Conservation (phyloP, 2,888 invertebrate genomes). For the Erannis defoliaria region DNA sequence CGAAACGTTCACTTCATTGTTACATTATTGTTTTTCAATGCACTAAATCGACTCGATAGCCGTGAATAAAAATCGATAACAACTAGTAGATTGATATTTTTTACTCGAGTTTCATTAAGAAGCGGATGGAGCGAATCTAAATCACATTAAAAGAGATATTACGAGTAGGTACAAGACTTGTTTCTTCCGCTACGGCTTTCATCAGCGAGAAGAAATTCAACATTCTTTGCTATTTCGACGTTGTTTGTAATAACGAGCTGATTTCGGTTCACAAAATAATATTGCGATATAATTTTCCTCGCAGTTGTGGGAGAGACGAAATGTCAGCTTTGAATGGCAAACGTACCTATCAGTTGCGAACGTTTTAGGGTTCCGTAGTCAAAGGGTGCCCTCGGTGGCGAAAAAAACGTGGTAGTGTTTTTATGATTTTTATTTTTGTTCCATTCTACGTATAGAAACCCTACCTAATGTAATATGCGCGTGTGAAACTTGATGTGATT, state of each 20-base stretch:
- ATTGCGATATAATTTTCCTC: constrained; percentile 4
- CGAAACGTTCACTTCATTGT: constrained; percentile 58
- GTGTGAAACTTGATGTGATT: too few species aligned
- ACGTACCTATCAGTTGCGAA: constrained; percentile 24
- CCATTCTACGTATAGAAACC: too few species aligned
- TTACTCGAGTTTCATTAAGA: constrained; percentile 15
- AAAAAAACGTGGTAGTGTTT: too few species aligned
- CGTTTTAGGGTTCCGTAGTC: constrained; percentile 17
- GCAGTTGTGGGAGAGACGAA: constrained; percentile 12
- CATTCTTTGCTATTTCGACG: constrained; percentile 7
- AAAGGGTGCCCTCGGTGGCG: too few species aligned
- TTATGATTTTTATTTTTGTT: too few species aligned
- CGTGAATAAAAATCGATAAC: constrained; percentile 41
- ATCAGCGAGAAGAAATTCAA: constrained; percentile 10
- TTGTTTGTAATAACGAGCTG: constrained; percentile 8
- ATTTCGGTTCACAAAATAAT: constrained; percentile 5
- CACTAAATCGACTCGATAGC: constrained; percentile 50
- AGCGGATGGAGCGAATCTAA: constrained; percentile 1
- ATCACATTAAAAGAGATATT: background rate
- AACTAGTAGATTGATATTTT: constrained; percentile 13
- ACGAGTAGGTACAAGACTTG: background rate
- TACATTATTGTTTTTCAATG: constrained; percentile 56
- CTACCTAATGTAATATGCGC: too few species aligned
- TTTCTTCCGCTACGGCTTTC: background rate
- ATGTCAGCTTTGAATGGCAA: constrained; percentile 24